Conservation (phyloP, 1,140 invertebrate genomes). For the Aethina tumida region DNA sequence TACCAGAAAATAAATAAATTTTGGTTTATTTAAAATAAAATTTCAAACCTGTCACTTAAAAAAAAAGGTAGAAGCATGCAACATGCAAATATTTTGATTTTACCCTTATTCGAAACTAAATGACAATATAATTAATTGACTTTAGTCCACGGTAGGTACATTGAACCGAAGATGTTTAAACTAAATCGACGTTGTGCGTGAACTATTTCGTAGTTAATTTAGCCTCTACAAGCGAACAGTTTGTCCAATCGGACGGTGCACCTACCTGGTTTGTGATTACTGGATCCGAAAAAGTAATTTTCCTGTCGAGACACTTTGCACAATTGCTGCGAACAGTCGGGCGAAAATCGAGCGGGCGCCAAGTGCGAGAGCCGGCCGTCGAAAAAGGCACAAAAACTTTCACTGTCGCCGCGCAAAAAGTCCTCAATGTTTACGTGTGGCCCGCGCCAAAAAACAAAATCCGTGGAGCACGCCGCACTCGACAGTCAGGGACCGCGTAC, state of each 20-base stretch:
- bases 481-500: neutral
- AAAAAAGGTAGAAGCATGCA: neutral
- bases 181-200: no score
- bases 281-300: constrained; percentile 7
- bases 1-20: neutral
- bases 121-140: constrained; percentile 1
- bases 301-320: constrained; percentile 11
- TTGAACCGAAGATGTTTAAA: neutral
- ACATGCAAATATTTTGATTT: neutral
- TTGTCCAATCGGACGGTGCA: no score
- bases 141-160: neutral
- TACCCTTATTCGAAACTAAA: neutral
- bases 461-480: neutral
- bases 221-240: no score
- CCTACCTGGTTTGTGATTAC: constrained; percentile 9
- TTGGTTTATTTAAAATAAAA: no score
- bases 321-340: neutral
- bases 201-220: no score
- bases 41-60: neutral
- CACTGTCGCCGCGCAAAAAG: constrained; percentile 3
- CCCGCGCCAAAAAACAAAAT: no score
- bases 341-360: constrained; percentile 1
- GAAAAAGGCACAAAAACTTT: constrained; percentile 1
- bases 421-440: neutral
- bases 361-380: neutral